Evolutionary conservation across 1,140 invertebrate genomes (phyloP), one percentile per base, ranked within the genome.

Genomic region (Conus ventricosus): DNA sequence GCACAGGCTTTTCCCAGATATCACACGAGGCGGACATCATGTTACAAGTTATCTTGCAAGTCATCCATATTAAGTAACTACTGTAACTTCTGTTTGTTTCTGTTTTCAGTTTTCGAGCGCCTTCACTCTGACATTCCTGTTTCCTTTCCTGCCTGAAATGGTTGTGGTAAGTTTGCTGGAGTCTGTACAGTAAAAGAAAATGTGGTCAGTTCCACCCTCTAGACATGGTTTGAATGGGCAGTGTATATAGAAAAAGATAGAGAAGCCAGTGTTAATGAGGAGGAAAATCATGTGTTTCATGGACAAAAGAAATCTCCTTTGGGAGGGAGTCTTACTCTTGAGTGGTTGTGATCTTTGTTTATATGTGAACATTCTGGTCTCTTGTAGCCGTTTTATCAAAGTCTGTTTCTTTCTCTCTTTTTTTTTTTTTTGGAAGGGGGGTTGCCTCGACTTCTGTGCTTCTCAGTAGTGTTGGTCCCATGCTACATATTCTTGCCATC

Each of bases 61-160:
- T 75, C 54, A 6, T 81, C 23, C 17, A 57, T 23, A 25, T 75
- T 4, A 20, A 15, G 3, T 6, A 23, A 39, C n/a, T 23, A 85
- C 27, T 63, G 54, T 54, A 8, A 20, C 23, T 67, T 57, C 10
- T 82, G 6, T 71, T 80, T 39, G n/a, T 75, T 71, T 27, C 39
- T 80, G 27, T 63, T 85, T 93, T 63, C 91, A 94, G 94, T 94
- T 94, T 90, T 92, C 91, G 39, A 93, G 93, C 90, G 87, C 93
- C 23, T 92, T 94, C 67, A 93, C 90, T 39, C 76, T 94, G 39
- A 93, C 92, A 39, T 94, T 94, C 82, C 80, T 94, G 63, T 94
- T 94, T 89, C 93, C 94, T 53, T 94, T 94, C 85, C 90, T 94
- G n/a, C 94, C 94, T 76, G 93, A 94, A 87, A 94, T 94, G 93